Percentiles rank a stretch among this genome's conserved stretches.
phyloP scores from a whole-genome alignment of 2,797 vertebrate genomes.

The Buceros bicornis region DNA sequence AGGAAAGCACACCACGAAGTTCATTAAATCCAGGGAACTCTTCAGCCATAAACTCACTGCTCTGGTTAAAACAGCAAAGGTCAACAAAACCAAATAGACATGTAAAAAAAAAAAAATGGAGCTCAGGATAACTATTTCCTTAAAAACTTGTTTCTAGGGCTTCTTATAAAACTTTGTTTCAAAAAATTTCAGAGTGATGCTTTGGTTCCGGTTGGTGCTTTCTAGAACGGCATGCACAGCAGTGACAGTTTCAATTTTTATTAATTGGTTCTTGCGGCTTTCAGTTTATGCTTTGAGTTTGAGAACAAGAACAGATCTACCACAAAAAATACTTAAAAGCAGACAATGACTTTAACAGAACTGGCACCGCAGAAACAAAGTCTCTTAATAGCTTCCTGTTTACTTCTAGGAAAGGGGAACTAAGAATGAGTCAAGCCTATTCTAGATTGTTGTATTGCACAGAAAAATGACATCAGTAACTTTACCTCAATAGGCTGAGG shows the following conservation, averaged over 20 bases:
- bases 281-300: not conserved
- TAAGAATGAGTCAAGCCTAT: not conserved
- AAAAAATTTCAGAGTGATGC: not conserved
- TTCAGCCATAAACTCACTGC: not conserved
- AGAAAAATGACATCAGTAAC: not conserved
- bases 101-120: not conserved
- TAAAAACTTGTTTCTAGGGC: not conserved
- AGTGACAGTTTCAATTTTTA: not conserved
- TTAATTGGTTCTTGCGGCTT: not conserved
- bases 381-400: not conserved
- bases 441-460: not conserved
- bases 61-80: not conserved
- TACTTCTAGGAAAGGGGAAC: not conserved
- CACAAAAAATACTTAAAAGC: not conserved
- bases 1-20: not conserved
- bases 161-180: not conserved
- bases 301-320: not conserved
- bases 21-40: not conserved
- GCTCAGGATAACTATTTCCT: not conserved
- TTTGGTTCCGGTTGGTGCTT: not conserved
- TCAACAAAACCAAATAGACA: not conserved
- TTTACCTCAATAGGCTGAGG: constrained; percentile 96
- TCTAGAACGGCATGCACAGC: not conserved
- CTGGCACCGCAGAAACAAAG: not conserved
- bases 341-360: not conserved